Evolutionary conservation across 2,888 invertebrate species (phyloP), one percentile per base, ranked within the genome.

Genomic region (Dilophus febrilis): DNA sequence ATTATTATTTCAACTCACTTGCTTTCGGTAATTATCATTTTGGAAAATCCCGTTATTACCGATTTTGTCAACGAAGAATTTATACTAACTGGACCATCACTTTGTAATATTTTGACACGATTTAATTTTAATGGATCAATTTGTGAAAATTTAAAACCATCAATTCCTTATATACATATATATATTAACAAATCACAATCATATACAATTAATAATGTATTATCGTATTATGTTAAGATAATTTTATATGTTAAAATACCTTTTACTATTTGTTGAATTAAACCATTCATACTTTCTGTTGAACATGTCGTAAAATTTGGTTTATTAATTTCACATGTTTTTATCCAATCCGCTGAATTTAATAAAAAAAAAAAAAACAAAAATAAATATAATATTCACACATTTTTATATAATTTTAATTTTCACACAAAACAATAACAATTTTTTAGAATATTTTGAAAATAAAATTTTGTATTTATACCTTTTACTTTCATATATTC

Each of bases 51-150:
- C 13, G 69, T 64, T 12, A 77, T 70, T 3, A 66, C 64, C 41
- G 78, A 71, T 51, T 79, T 67, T 46, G 72, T 70, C 27, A 80
- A 59, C 16, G 77, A 76, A 18, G 77, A 76, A 48, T 75, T 79
- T 1, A 80, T 72, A 50, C 70, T 73, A 2, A 76, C 74, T 3
- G 77, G 74, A 26, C 77, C 77, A 37, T 72, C 72, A 17, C 76
- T 75, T 64, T 77, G 77, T 37, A 74, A 61, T 50, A 79, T 76
- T 54, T 69, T 65, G 50, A 79, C 68, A 58, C 70, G 66, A 6
- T 72, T 70, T 35, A 78, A 67, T 48, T 69, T 66, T 40, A 79
- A 54, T 2, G 78, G 79, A 57, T 79, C 79, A 47, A 77, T 57
- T 18, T 68, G 63, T 49, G 78, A 58, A n/a, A 64, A 66, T 42